phyloP scores from a whole-genome alignment of 1,140 invertebrate genomes.

The Tachypleus tridentatus region DNA sequence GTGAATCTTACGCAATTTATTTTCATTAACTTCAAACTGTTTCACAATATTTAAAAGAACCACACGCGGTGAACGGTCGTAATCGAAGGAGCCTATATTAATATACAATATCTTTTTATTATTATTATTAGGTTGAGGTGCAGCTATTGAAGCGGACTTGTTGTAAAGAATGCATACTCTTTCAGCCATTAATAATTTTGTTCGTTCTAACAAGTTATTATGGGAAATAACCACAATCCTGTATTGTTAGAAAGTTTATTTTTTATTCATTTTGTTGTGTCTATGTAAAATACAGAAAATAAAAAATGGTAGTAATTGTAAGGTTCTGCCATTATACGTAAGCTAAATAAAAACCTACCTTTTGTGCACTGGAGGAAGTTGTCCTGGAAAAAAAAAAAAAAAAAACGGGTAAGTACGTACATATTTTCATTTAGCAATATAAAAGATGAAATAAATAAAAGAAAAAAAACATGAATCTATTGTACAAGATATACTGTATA shows the following conservation, averaged over 20 bases:
- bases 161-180: too few species aligned
- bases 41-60: too few species aligned
- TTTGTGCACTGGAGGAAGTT: background rate
- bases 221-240: background rate
- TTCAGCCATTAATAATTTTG: too few species aligned
- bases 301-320: background rate
- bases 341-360: background rate
- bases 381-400: background rate
- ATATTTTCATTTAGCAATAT: background rate
- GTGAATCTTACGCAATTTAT: too few species aligned
- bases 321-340: background rate
- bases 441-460: background rate
- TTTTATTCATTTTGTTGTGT: background rate
- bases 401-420: background rate
- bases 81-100: too few species aligned
- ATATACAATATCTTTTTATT: too few species aligned
- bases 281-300: background rate
- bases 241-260: background rate
- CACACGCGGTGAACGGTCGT: too few species aligned
- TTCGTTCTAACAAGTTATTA: background rate
- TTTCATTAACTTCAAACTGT: too few species aligned
- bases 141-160: too few species aligned
- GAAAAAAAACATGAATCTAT: background rate
- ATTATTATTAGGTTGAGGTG: too few species aligned
- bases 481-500: too few species aligned